A percentile compares a stretch with the other conserved stretches of the same genome.
phyloP scores from a whole-genome alignment of 1,140 invertebrate genomes.

The Anadara kagoshimensis region DNA sequence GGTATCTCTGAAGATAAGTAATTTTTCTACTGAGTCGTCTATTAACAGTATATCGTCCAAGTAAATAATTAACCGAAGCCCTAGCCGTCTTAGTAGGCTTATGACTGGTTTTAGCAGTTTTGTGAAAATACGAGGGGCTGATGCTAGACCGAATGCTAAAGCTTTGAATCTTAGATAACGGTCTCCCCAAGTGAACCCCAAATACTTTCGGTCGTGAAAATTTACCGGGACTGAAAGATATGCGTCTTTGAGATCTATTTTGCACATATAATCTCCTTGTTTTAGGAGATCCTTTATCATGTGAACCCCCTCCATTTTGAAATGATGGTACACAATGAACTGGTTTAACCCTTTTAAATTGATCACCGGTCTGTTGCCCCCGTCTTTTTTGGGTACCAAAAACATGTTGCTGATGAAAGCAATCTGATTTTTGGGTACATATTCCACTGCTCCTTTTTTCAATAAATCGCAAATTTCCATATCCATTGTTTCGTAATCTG shows the following conservation, averaged over 20 bases:
- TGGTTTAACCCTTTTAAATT: slow-evolving; percentile 2
- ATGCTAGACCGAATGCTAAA: slow-evolving; percentile 27
- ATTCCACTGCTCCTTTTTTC: no score
- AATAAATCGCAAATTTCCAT: no score
- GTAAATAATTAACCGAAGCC: slow-evolving; percentile 7
- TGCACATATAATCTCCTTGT: slow-evolving; percentile 2
- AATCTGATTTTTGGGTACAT: no score
- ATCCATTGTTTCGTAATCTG: no score
- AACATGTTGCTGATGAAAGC: slow-evolving; percentile 15
- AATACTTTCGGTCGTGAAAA: slow-evolving; percentile 20
- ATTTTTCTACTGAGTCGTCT: neutral
- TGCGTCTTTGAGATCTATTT: slow-evolving; percentile 5
- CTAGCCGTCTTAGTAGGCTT: neutral
- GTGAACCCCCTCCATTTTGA: slow-evolving; percentile 19
- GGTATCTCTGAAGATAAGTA: neutral
- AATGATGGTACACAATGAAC: slow-evolving; percentile 9
- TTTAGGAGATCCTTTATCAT: slow-evolving; percentile 5
- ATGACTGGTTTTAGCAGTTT: slow-evolving; percentile 12
- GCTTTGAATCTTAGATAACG: slow-evolving; percentile 10
- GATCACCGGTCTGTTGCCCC: slow-evolving; percentile 16
- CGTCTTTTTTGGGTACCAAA: slow-evolving; percentile 25
- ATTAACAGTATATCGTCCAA: slow-evolving; percentile 8
- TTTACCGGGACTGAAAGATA: slow-evolving; percentile 32
- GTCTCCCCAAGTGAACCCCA: slow-evolving; percentile 22
- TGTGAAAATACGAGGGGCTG: slow-evolving; percentile 19